Evolutionary conservation across 2,113 vertebrate genomes (phyloP).

Genomic region (Telmatochromis brichardi): DNA sequence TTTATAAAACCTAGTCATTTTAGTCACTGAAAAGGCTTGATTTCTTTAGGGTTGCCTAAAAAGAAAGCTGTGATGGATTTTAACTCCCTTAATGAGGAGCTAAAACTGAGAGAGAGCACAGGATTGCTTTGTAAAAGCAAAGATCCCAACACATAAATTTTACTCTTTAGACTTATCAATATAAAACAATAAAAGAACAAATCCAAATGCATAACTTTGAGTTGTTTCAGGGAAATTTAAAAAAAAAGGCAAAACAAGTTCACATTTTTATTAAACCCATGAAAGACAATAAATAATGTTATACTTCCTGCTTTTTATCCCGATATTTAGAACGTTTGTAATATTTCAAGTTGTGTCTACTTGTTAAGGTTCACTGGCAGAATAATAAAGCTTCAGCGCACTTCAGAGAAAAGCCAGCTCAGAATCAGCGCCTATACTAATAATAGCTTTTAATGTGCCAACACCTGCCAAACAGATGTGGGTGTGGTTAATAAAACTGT

Average conservation of each 20-base stretch:
- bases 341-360: neutral
- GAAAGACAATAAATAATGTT: neutral
- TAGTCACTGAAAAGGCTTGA: neutral
- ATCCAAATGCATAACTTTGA: neutral
- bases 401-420: neutral
- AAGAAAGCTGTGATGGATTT: neutral
- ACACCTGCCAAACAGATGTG: conserved; percentile 30
- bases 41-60: neutral
- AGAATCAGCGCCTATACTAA: neutral
- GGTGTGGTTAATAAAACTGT: neutral
- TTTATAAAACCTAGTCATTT: neutral
- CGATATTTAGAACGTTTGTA: accelerated
- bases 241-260: neutral
- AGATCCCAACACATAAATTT: accelerated
- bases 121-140: neutral
- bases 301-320: neutral
- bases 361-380: neutral
- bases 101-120: neutral
- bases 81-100: neutral
- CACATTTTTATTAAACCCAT: neutral
- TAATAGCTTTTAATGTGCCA: neutral
- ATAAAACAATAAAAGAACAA: neutral
- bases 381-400: neutral
- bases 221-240: accelerated
- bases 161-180: neutral